Base-by-base conservation (phyloP, 1,140 invertebrate species). In the Tetraneura akinire region DNA sequence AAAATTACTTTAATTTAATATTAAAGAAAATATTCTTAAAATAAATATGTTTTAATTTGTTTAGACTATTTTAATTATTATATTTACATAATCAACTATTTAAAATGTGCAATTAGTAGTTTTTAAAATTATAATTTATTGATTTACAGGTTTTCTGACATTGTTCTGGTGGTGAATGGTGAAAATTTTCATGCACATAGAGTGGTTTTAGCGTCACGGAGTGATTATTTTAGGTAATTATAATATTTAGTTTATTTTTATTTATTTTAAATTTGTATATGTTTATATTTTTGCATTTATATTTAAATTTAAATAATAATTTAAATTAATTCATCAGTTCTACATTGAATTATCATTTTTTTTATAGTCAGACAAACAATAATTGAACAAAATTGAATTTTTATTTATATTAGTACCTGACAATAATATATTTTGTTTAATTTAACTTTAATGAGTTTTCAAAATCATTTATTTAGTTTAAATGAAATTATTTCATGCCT, bases 191-290 rank as follows among this genome's bases (percentile, higher is more conserved):
- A 91, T 81, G 95, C 93, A 42, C 97, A 99, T 86, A 93, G 92
- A 84, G 92, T 96, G 3, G 94, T 98, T 81, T 87, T 99, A 6
- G 97, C 97, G 1, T 93, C 95, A 13, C 89, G 97, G 82, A 97
- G 95, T 85, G 92, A 98, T 83, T 99, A 98, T 87, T 98, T 98
- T 86, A 89, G 95, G 89, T 91, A 85, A 81, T 83, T 73, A 23
- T 70, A 45, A 42, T 16, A 11, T 42, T 47, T 8, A 37, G 8
- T 37, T 37, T 3, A 37, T 37, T 37, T 37, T 37, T 37, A 37
- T 37, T 37, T 8, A 8, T 37, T 37, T 4, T 37, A n/a, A n/a
- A 37, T 37, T 4, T 37, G 8, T 37, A 37, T 37, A 37, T 37
- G 32, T n/a, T n/a, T n/a, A n/a, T n/a, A n/a, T n/a, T n/a, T n/a